A percentile compares a stretch with the other conserved stretches of the same genome.
Conservation (phyloP, 2,888 invertebrate genomes). For the Pyrochroa serraticornis region DNA sequence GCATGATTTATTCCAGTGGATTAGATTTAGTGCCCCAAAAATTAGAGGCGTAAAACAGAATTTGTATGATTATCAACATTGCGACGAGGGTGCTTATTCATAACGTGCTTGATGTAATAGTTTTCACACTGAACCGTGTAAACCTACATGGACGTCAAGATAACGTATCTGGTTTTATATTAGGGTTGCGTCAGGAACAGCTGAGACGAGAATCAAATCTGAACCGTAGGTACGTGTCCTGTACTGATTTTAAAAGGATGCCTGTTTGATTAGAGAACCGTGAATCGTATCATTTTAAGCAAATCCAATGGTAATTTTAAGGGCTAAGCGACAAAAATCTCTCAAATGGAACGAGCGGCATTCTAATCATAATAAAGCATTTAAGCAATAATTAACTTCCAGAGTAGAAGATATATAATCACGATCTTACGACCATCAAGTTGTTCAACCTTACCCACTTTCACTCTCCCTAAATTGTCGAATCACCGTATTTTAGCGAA, state of each 20-base stretch:
- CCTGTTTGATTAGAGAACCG: constrained; percentile 8
- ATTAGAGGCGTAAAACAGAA: neutral
- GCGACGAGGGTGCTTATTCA: constrained; percentile 3
- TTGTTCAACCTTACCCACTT: constrained; percentile 30
- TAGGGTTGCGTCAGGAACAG: constrained; percentile 26
- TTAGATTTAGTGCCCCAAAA: neutral
- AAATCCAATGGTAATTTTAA: neutral
- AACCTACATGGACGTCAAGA: constrained; percentile 30
- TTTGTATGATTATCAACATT: neutral
- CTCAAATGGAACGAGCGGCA: neutral
- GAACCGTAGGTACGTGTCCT: constrained; percentile 30
- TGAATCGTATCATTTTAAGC: constrained; percentile 7
- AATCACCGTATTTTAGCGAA: constrained; percentile 30
- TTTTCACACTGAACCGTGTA: constrained; percentile 27
- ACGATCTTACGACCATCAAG: constrained; percentile 26
- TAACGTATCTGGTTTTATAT: constrained; percentile 33
- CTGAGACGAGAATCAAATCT: constrained; percentile 33
- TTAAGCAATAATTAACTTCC: constrained; percentile 23
- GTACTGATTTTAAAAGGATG: constrained; percentile 28
- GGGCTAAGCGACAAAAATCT: constrained; percentile 9
- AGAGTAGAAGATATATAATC: constrained; percentile 21
- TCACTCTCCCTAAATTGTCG: constrained; percentile 28
- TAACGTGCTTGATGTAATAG: constrained; percentile 13
- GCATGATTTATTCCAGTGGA: neutral
- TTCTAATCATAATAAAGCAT: constrained; percentile 18